Base-by-base conservation (phyloP, 2,888 invertebrate species). In the Nowickia ferox region DNA sequence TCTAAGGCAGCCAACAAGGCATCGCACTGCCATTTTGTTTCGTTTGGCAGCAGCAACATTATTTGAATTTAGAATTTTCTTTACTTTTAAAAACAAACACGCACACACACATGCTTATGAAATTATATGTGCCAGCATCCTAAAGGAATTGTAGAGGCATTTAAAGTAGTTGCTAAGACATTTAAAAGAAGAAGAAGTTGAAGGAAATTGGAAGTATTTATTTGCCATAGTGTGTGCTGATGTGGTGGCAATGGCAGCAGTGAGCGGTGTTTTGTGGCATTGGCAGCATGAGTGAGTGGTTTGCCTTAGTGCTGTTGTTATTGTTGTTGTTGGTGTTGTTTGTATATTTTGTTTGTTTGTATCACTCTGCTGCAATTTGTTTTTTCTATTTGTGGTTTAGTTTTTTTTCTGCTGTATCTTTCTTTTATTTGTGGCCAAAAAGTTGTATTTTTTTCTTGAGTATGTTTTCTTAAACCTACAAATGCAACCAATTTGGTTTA, bases 401-500 rank as follows among this genome's bases (percentile, higher is more conserved):
- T 53, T 19, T 68, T 48, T 51, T 53, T 63, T 1, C 46, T n/a
- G 40, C 3, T 30, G 0, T 30, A 57, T n/a, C 19, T 77, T 46
- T 76, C 48, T 65, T 42, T 75, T 13, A 9, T 42, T 55, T 71
- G 44, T 15, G 51, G 66, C 66, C 57, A 74, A 81, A 74, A 81
- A 74, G 10, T 40, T 40, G 9, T n/a, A 22, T 42, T 40, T 46
- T 44, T 61, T 74, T 66, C 9, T 30, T 48, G 0, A 10, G 9
- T 4, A 44, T 44, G 63, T 22, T 74, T 69, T 80, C n/a, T 80
- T 65, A 75, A 72, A 40, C 65, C 76, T 55, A 72, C 74, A 85
- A 78, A 82, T 74, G 77, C 82, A 76, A 83, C 86, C 83, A 86
- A 83, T 80, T 86, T 79, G 72, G 76, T 71, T 80, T 72, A 55